phyloP scores from a whole-genome alignment of 2,797 vertebrate genomes.

The Glossophaga mutica region DNA sequence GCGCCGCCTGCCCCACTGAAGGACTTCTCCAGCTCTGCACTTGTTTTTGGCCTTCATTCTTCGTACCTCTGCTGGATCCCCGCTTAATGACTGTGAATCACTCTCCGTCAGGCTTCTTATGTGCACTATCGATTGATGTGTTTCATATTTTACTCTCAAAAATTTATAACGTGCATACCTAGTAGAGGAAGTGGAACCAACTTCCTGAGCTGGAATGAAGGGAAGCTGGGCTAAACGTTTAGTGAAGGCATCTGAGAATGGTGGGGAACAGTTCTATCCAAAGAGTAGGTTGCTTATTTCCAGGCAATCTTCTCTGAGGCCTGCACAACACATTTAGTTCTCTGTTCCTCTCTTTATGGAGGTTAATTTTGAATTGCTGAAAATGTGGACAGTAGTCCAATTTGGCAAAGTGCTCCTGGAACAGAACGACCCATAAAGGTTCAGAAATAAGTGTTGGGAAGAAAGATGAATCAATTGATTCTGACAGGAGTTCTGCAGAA shows the following conservation, averaged over 20 bases:
- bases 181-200: not conserved
- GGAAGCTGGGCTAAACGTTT: not conserved
- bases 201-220: not conserved
- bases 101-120: not conserved
- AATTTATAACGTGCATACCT: not conserved
- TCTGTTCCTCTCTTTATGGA: not conserved
- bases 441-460: constrained; percentile 2
- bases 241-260: not conserved
- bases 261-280: not conserved
- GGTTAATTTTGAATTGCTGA: not conserved
- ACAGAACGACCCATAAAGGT: not conserved
- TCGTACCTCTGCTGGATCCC: not conserved
- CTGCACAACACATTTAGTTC: not conserved
- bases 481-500: constrained; percentile 24
- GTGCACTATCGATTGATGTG: not conserved
- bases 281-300: not conserved
- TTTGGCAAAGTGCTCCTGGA: not conserved
- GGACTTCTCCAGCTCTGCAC: not conserved
- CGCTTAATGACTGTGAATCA: not conserved
- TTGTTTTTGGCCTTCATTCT: not conserved
- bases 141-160: not conserved
- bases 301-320: not conserved
- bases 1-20: not conserved
- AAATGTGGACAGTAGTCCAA: not conserved
- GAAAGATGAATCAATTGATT: not conserved